Conservation (phyloP, 2,797 vertebrate species). For the Silurus lanzhouensis region DNA sequence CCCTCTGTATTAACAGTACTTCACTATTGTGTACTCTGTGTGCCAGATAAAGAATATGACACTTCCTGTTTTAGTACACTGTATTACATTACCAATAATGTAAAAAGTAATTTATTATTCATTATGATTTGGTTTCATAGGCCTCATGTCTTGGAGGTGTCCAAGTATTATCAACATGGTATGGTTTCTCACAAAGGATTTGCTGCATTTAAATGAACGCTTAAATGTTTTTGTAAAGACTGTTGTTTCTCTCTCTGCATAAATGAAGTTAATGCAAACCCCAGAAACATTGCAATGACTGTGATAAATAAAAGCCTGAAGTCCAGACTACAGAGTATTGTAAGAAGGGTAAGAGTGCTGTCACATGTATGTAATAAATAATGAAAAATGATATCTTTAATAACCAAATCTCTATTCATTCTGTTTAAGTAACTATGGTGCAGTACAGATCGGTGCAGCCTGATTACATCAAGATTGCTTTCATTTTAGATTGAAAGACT, state of each 20-base stretch:
- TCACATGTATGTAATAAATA: background rate
- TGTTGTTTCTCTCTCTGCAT: background rate
- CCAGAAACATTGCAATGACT: slow-evolving; percentile 67
- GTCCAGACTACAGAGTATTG: slow-evolving; percentile 69
- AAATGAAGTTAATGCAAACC: slow-evolving; percentile 68
- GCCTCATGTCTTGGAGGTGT: slow-evolving; percentile 75
- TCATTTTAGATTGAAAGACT: slow-evolving; percentile 74
- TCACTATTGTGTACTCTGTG: background rate
- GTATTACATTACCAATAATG: background rate
- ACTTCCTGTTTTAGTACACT: background rate
- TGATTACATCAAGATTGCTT: background rate
- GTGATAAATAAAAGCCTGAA: slow-evolving; percentile 73
- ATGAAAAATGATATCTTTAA: background rate
- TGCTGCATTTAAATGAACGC: background rate
- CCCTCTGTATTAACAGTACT: background rate
- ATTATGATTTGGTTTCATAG: slow-evolving; percentile 56
- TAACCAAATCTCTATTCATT: background rate
- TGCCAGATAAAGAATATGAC: background rate
- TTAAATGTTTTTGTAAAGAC: background rate
- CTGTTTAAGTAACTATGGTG: background rate
- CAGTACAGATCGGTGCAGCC: background rate
- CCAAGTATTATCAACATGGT: slow-evolving; percentile 76
- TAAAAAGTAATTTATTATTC: background rate
- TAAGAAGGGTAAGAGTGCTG: slow-evolving; percentile 66
- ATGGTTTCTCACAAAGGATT: slow-evolving; percentile 44